Percentiles rank a stretch among this genome's conserved stretches.
Evolutionary conservation across 2,888 invertebrate species (phyloP).

Genomic region (Halocaridina rubra): DNA sequence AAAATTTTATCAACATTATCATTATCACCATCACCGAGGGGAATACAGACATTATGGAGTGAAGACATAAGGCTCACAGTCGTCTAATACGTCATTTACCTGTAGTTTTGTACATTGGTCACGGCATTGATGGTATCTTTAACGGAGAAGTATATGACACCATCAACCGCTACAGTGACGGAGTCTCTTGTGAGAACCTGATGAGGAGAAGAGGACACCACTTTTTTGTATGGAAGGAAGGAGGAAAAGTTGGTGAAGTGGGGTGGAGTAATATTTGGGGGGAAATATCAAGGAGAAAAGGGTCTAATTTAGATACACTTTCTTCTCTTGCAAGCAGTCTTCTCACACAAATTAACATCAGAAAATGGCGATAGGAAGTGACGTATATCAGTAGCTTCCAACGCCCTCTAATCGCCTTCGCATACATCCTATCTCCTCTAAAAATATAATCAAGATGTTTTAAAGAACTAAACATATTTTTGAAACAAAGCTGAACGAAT

Average conservation of each 20-base stretch:
- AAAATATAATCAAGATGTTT: too few species aligned
- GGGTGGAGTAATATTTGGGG: not conserved
- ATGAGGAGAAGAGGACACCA: slow-evolving; percentile 6
- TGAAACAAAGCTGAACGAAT: too few species aligned
- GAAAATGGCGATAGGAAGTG: too few species aligned
- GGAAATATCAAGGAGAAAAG: not conserved
- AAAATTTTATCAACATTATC: not conserved
- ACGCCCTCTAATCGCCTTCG: too few species aligned
- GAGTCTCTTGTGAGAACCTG: slow-evolving; percentile 50
- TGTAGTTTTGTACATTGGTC: slow-evolving; percentile 41
- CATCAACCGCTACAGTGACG: slow-evolving; percentile 49
- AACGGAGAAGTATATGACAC: slow-evolving; percentile 50
- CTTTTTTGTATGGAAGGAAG: not conserved
- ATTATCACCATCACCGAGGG: not conserved
- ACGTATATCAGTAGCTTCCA: too few species aligned
- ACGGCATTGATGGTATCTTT: slow-evolving; percentile 48
- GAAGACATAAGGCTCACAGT: not conserved
- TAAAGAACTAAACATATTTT: too few species aligned
- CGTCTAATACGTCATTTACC: slow-evolving; percentile 27
- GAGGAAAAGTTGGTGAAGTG: not conserved
- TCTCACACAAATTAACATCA: too few species aligned
- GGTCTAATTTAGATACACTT: too few species aligned
- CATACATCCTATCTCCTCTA: too few species aligned
- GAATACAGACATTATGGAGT: not conserved
- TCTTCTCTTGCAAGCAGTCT: too few species aligned